phyloP scores from a whole-genome alignment of 2,888 invertebrate genomes.

The Xylota sylvarum region DNA sequence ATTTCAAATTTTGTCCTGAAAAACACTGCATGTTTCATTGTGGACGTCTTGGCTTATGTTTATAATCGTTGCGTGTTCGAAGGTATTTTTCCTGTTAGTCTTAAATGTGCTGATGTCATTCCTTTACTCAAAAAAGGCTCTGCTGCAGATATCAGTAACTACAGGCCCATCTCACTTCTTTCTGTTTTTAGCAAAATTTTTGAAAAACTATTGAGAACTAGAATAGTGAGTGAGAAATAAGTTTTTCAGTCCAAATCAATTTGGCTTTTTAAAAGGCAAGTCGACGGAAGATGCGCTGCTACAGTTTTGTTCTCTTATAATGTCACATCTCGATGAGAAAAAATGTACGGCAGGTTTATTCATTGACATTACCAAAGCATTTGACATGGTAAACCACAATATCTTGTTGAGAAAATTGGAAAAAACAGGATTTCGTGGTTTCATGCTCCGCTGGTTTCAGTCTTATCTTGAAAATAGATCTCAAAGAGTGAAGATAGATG shows the following conservation, averaged over 20 bases:
- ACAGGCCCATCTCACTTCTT: not conserved
- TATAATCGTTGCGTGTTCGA: no score
- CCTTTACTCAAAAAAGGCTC: not conserved
- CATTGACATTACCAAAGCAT: not conserved
- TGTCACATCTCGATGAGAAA: not conserved
- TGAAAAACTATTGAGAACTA: not conserved
- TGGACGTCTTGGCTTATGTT: no score
- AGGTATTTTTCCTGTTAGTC: no score
- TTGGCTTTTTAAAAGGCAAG: not conserved
- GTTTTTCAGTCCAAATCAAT: not conserved
- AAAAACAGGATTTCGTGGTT: slow-evolving; percentile 2
- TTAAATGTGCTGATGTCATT: no score
- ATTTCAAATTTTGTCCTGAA: not conserved
- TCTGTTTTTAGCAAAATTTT: not conserved
- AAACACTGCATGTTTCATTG: not conserved
- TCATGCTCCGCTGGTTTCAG: not conserved
- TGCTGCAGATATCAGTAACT: not conserved
- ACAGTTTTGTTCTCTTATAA: not conserved
- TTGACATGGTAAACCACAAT: slow-evolving; percentile 9
- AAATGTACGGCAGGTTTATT: not conserved
- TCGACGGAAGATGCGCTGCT: not conserved
- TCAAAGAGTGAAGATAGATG: not conserved
- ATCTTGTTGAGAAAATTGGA: not conserved
- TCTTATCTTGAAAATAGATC: not conserved
- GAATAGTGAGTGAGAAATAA: not conserved